Percentiles rank a stretch among this genome's conserved stretches.
Evolutionary conservation across 2,888 invertebrate species (phyloP).

Genomic region (Drosophila kanekoi): DNA sequence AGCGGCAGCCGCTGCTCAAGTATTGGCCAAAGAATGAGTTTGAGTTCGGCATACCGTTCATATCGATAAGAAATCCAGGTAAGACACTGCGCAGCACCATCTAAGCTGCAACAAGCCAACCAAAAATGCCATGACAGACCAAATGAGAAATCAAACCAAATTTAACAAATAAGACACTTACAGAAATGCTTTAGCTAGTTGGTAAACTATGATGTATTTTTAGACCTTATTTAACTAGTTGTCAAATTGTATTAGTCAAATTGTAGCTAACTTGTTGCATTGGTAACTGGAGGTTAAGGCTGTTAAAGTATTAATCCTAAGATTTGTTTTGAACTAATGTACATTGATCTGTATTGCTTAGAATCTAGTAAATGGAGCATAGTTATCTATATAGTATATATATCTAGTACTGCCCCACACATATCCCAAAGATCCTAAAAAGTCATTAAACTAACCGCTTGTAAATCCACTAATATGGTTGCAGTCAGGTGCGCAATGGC

Average conservation of each 20-base stretch:
- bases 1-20: slow-evolving; percentile 89
- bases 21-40: slow-evolving; percentile 93
- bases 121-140: slow-evolving; percentile 39
- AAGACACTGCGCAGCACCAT: slow-evolving; percentile 78
- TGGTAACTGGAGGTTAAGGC: slow-evolving; percentile 60
- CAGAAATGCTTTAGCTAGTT: slow-evolving; percentile 45
- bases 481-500: slow-evolving; percentile 22
- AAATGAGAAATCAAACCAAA: slow-evolving; percentile 39
- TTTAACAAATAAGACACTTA: slow-evolving; percentile 2
- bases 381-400: slow-evolving; percentile 1
- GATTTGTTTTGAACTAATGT: slow-evolving; percentile 30
- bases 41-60: slow-evolving; percentile 91
- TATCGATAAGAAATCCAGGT: slow-evolving; percentile 88
- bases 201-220: slow-evolving; percentile 30
- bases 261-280: slow-evolving; percentile 38
- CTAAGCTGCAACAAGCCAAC: slow-evolving; percentile 35
- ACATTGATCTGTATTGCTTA: slow-evolving; percentile 20
- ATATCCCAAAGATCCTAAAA: slow-evolving; percentile 37
- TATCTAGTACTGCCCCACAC: slow-evolving; percentile 19
- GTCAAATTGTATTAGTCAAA: slow-evolving; percentile 27
- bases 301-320: slow-evolving; percentile 41
- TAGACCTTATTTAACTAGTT: slow-evolving; percentile 41
- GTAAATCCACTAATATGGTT: slow-evolving; percentile 14
- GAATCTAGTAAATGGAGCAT: slow-evolving; percentile 3
- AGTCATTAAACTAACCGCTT: slow-evolving; percentile 37